These are phyloP conservation scores for Passer montanus DNA, from an alignment of 2,113 vertebrate species.

Conservation along the genomic window DNA sequence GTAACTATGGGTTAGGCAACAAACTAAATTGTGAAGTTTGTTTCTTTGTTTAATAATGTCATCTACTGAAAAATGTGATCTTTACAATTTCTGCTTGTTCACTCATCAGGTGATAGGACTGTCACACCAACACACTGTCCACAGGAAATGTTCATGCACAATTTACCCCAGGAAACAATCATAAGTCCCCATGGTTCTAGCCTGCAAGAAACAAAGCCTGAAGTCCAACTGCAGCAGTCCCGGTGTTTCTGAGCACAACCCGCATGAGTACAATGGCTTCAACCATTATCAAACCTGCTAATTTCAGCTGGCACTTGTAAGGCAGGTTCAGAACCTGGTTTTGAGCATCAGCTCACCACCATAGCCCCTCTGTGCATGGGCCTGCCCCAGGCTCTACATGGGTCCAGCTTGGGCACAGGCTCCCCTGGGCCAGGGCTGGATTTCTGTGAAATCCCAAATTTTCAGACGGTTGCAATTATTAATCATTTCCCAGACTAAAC, in stretches of 20 bases:
- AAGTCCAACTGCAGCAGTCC: not conserved
- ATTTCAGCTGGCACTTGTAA: not conserved
- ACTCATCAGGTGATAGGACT: not conserved
- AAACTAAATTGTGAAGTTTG: not conserved
- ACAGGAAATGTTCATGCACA: not conserved
- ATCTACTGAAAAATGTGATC: not conserved
- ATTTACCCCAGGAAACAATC: not conserved
- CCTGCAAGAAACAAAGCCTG: not conserved
- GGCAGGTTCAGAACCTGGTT: not conserved
- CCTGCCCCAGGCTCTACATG: not conserved
- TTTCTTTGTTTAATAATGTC: not conserved
- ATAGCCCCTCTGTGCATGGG: not conserved
- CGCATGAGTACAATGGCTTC: accelerated
- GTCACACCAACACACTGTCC: not conserved
- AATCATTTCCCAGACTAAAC: not conserved
- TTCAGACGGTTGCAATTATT: not conserved
- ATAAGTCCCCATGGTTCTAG: not conserved
- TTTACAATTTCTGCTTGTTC: not conserved
- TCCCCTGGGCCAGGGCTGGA: not conserved
- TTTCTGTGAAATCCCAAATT: not conserved
- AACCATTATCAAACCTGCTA: not conserved
- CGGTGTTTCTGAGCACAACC: not conserved
- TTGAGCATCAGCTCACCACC: not conserved
- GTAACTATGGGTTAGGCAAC: not conserved
- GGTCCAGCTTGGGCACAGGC: accelerated